Evolutionary conservation across 2,113 vertebrate genomes (phyloP).

Genomic region (Embiotoca jacksoni): DNA sequence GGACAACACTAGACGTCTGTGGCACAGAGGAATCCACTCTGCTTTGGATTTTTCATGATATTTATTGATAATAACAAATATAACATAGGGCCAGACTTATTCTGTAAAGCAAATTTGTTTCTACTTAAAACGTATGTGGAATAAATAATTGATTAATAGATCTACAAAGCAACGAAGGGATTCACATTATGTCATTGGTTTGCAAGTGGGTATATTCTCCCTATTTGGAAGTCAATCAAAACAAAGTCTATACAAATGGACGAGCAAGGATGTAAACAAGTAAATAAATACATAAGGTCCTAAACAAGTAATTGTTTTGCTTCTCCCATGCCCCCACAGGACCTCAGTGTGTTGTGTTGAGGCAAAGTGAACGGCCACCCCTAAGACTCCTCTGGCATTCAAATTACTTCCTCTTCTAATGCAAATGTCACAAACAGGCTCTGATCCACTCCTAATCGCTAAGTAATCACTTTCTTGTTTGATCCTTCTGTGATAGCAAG

Average conservation of each 20-base stretch:
- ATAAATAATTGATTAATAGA: not conserved
- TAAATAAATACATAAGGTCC: constrained; percentile 41
- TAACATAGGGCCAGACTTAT: too few relatives aligned
- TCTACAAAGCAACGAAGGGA: not conserved
- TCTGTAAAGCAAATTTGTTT: too few relatives aligned
- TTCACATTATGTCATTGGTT: not conserved
- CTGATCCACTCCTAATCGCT: constrained; percentile 78
- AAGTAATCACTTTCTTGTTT: constrained; percentile 76
- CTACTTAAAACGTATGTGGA: too few relatives aligned
- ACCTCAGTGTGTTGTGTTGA: constrained; percentile 17
- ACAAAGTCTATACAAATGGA: constrained; percentile 19
- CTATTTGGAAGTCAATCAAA: constrained; percentile 16
- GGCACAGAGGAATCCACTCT: too few relatives aligned
- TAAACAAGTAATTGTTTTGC: constrained; percentile 41
- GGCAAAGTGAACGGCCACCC: constrained; percentile 15
- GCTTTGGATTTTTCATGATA: too few relatives aligned
- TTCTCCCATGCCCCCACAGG: constrained; percentile 4
- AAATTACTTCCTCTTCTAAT: constrained; percentile 64
- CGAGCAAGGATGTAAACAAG: constrained; percentile 27
- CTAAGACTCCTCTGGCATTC: constrained; percentile 55
- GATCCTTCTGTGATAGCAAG: constrained; percentile 69
- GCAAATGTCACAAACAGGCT: constrained; percentile 75
- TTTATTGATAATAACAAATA: too few relatives aligned
- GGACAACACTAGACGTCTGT: too few relatives aligned
- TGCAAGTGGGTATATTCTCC: not conserved